Evolutionary conservation across 2,113 vertebrate species (phyloP), one percentile per base, ranked within the genome.

Genomic region (Anhinga rufa): DNA sequence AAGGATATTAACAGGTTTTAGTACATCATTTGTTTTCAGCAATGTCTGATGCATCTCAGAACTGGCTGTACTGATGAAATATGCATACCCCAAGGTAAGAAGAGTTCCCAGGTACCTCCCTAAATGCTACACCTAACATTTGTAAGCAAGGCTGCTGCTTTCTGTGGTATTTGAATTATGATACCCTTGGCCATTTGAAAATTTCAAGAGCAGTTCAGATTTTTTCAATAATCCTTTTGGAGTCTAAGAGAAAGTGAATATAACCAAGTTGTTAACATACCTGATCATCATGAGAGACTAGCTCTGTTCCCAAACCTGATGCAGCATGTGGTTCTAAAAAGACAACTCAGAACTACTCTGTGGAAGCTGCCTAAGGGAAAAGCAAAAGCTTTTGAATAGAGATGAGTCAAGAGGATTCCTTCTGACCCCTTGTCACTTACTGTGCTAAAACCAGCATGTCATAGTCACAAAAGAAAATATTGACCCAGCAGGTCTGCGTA

Each of bases 271-370:
- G 34, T 29, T 20, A 83, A 65, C 14, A 5, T 14, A 87, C n/a
- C 26, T 36, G 34, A 34, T 12, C 40, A 40, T 12, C 3, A 1
- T 0, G 0, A 82, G 51, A 95, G n/a, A 71, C 1, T 1, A 82
- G 40, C 34, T 86, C 38, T 11, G 16, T 60, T 64, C n/a, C 54
- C 42, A 55, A n/a, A 17, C 82, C 38, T 36, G 66, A 64, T 4
- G 8, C 62, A 76, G 19, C 15, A 68, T 0, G 0, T 26, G 26
- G n/a, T 25, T 87, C 52, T 60, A 61, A 55, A 36, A 61, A 44
- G 44, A 44, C 21, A 82, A 65, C 24, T 55, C n/a, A 12, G 40
- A 60, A 24, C 32, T 38, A 48, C 36, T 61, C 36, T 34, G 31
- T 34, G 32, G 16, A 77, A 81, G 28, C 25, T 62, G 46, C 12